Conservation (phyloP, 2,888 invertebrate genomes). For the Apamea monoglypha region DNA sequence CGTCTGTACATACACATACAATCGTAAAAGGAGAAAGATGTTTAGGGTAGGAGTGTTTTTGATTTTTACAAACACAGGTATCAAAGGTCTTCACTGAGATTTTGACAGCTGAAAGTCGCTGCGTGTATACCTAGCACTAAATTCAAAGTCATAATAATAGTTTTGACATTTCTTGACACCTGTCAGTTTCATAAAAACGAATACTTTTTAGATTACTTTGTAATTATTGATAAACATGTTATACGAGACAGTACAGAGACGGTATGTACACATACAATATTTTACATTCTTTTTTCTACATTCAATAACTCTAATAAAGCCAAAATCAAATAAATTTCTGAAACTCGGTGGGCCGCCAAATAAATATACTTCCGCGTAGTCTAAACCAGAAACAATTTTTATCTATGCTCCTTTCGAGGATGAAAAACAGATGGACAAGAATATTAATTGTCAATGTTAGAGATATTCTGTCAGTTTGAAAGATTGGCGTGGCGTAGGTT, state of each 20-base stretch:
- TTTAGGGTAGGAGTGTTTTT: too few relatives aligned
- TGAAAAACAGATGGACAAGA: slow-evolving; percentile 24
- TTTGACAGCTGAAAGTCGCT: not conserved
- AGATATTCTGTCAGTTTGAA: slow-evolving; percentile 41
- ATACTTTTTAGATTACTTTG: too few relatives aligned
- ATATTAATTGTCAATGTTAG: not conserved
- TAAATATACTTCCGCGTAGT: not conserved
- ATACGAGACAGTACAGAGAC: too few relatives aligned
- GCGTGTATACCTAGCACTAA: not conserved
- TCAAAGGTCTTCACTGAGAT: too few relatives aligned
- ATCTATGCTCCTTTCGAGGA: not conserved
- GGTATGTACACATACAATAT: not conserved
- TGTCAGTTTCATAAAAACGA: too few relatives aligned
- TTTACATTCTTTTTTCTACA: not conserved
- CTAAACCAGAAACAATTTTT: not conserved
- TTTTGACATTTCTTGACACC: too few relatives aligned
- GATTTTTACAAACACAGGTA: not conserved
- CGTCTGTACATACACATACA: too few relatives aligned
- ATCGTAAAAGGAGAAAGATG: too few relatives aligned
- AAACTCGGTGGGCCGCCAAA: not conserved
- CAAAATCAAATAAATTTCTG: not conserved
- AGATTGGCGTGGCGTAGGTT: slow-evolving; percentile 55
- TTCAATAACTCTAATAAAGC: not conserved
- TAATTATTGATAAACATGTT: too few relatives aligned
- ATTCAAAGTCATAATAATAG: too few relatives aligned